Conservation (phyloP, 37 sponge, comb jelly and placozoan species). For the Petrosia ficiformis region DNA sequence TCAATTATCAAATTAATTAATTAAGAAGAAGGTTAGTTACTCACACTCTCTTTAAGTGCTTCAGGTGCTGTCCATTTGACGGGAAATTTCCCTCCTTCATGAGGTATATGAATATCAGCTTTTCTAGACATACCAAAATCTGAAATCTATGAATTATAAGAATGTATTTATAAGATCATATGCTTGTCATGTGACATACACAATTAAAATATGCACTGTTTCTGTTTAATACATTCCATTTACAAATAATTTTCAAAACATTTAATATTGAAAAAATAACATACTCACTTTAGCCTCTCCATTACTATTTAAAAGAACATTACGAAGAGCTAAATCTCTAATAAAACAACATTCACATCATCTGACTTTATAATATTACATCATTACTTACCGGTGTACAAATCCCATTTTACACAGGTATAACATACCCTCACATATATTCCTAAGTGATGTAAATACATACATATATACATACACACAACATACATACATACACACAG, state of each 20-base stretch:
- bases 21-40: too few relatives aligned
- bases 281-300: conserved; percentile 64
- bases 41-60: conserved; percentile 76
- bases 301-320: conserved; percentile 66
- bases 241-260: neutral
- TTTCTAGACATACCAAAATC: conserved; percentile 70
- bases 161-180: too few relatives aligned
- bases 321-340: conserved; percentile 68
- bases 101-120: conserved; percentile 57
- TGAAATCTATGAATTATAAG: conserved; percentile 57
- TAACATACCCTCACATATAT: conserved; percentile 72
- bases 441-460: conserved; percentile 15
- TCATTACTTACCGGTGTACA: conserved; percentile 51
- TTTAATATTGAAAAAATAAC: neutral
- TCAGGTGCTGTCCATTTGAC: conserved; percentile 90
- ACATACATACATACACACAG: too few relatives aligned
- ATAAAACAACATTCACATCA: neutral
- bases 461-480: neutral
- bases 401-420: conserved; percentile 54
- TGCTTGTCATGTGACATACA: neutral
- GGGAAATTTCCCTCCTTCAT: conserved; percentile 84
- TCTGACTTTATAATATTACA: neutral
- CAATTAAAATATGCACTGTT: neutral
- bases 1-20: too few relatives aligned
- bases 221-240: too few relatives aligned